These are phyloP conservation scores for Folsomia manolachei DNA, from an alignment of 2,888 invertebrate species.

Conservation along the genomic window DNA sequence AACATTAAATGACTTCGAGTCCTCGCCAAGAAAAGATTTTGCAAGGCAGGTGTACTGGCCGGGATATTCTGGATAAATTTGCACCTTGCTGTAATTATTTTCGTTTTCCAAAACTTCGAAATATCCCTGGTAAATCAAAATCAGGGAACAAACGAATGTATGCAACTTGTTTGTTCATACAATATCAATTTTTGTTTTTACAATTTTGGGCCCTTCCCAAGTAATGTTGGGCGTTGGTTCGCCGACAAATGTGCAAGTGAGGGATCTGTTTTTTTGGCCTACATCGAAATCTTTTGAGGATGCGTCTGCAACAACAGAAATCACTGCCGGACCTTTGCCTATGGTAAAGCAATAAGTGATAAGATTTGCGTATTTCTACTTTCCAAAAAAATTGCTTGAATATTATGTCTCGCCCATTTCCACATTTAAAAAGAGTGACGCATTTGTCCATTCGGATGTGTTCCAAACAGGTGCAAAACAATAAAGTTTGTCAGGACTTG, in stretches of 20 bases:
- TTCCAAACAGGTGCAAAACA: constrained; percentile 32
- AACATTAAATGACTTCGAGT: constrained; percentile 8
- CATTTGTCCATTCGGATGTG: constrained; percentile 25
- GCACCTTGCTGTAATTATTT: neutral
- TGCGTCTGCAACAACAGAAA: neutral
- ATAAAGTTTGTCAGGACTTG: constrained; percentile 1
- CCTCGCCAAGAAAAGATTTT: constrained; percentile 12
- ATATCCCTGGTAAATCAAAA: constrained; percentile 5
- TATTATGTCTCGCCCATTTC: constrained; percentile 14
- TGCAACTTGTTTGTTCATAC: constrained; percentile 2
- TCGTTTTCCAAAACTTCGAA: neutral
- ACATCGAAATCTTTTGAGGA: neutral
- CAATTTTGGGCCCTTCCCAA: constrained; percentile 15
- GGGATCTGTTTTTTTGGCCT: constrained; percentile 16
- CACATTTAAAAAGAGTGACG: constrained; percentile 5
- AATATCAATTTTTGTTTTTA: neutral
- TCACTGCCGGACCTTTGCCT: constrained; percentile 13
- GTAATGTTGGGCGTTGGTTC: constrained; percentile 18
- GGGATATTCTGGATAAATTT: neutral
- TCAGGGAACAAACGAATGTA: no score
- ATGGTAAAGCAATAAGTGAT: no score
- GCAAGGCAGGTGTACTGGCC: constrained; percentile 22
- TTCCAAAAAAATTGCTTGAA: no score
- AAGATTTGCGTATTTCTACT: no score
- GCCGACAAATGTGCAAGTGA: constrained; percentile 21